These are phyloP conservation scores for Chrosomus eos DNA, from an alignment of 2,797 vertebrate genomes.

Conservation along the genomic window DNA sequence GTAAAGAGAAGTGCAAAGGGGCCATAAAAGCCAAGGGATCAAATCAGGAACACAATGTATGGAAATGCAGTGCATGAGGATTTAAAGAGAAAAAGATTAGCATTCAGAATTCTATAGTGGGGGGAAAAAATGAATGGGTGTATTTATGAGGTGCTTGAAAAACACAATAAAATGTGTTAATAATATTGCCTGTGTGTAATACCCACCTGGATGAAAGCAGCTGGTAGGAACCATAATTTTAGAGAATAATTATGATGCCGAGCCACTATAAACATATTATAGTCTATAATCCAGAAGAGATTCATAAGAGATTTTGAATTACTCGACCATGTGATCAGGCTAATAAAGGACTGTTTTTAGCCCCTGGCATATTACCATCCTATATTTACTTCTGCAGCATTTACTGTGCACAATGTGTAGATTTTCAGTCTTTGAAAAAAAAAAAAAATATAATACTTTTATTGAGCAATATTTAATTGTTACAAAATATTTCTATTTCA, in stretches of 20 bases:
- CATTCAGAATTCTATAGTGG: background rate
- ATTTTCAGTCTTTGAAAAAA: too few species aligned
- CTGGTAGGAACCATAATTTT: background rate
- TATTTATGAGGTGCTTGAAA: constrained; percentile 15
- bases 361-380: background rate
- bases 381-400: background rate
- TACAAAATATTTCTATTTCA: background rate
- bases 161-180: constrained; percentile 4
- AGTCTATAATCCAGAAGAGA: constrained; percentile 22
- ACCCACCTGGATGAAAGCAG: constrained; percentile 20
- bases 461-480: background rate
- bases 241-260: constrained; percentile 11
- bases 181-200: constrained; percentile 7
- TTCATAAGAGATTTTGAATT: constrained; percentile 29
- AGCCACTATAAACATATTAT: constrained; percentile 16
- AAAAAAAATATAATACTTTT: too few species aligned
- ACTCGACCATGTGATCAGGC: constrained; percentile 18
- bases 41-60: background rate
- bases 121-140: background rate
- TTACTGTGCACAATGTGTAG: background rate
- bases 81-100: background rate
- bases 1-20: background rate
- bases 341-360: background rate
- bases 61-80: background rate
- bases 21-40: constrained; percentile 6